These are phyloP conservation scores for Eurosta solidaginis DNA, from an alignment of 1,140 invertebrate species.

Conservation along the genomic window DNA sequence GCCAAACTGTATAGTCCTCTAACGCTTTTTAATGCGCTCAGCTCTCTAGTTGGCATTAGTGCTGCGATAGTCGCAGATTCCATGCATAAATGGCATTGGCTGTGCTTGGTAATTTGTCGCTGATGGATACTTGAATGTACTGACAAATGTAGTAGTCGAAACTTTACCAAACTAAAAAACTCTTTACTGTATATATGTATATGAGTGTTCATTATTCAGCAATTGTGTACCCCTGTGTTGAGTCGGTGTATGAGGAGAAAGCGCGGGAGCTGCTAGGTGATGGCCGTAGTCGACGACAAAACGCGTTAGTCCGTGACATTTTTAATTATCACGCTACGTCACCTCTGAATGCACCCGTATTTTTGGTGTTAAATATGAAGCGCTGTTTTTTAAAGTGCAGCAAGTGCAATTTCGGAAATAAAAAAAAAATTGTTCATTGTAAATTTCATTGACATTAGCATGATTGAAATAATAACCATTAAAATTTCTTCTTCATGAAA, in stretches of 20 bases:
- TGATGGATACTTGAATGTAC: not conserved
- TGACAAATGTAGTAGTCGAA: too few relatives aligned
- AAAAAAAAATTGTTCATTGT: too few relatives aligned
- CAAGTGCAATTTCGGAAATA: not conserved
- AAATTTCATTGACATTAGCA: too few relatives aligned
- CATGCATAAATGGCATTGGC: not conserved
- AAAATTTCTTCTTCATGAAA: too few relatives aligned
- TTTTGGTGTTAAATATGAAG: not conserved
- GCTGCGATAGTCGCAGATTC: too few relatives aligned
- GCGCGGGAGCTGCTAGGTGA: not conserved
- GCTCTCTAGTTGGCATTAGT: too few relatives aligned
- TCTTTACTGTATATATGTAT: too few relatives aligned
- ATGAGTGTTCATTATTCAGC: not conserved
- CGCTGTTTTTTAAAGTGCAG: not conserved
- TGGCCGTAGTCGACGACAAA: not conserved
- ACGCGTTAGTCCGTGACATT: not conserved
- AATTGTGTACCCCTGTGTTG: not conserved
- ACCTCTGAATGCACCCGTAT: not conserved
- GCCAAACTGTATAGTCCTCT: not conserved
- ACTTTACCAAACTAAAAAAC: not conserved
- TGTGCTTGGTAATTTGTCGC: slow-evolving; percentile 13
- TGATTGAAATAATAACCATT: too few relatives aligned
- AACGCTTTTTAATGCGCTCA: slow-evolving; percentile 21
- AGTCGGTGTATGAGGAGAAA: too few relatives aligned
- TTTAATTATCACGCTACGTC: not conserved